These are phyloP conservation scores for Characodon lateralis DNA, from an alignment of 2,797 vertebrate species.

Conservation along the genomic window DNA sequence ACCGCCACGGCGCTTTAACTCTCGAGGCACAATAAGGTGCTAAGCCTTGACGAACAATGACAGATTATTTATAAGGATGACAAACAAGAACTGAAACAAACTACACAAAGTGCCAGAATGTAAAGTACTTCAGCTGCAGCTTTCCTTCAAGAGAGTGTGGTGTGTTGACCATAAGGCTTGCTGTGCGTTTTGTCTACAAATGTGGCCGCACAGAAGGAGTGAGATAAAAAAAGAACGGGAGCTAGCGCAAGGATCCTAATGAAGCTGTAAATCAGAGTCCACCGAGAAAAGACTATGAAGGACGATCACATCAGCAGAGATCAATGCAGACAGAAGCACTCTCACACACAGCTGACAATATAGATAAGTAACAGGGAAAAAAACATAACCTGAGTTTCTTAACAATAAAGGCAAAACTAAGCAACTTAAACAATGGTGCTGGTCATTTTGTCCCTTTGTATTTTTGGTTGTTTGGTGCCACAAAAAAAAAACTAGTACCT, in stretches of 20 bases:
- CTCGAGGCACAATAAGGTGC: slow-evolving; percentile 67
- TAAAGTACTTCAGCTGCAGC: slow-evolving; percentile 58
- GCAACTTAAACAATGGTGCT: slow-evolving; percentile 28
- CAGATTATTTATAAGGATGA: slow-evolving; percentile 73
- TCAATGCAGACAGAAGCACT: slow-evolving; percentile 69
- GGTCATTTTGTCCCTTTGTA: not conserved
- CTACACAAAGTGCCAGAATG: slow-evolving; percentile 53
- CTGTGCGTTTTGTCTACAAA: slow-evolving; percentile 21
- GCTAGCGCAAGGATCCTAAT: slow-evolving; percentile 70
- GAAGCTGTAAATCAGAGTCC: slow-evolving; percentile 79
- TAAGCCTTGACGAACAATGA: slow-evolving; percentile 69
- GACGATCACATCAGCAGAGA: slow-evolving; percentile 77
- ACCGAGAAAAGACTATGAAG: slow-evolving; percentile 74
- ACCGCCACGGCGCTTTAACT: slow-evolving; percentile 67
- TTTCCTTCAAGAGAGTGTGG: slow-evolving; percentile 30
- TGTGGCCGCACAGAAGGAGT: not conserved
- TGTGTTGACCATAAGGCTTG: slow-evolving; percentile 30
- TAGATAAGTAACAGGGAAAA: slow-evolving; percentile 57
- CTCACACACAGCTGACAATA: slow-evolving; percentile 39
- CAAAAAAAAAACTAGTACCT: not conserved
- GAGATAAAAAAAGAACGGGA: slow-evolving; percentile 58
- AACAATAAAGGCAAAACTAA: slow-evolving; percentile 44
- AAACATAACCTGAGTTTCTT: slow-evolving; percentile 55
- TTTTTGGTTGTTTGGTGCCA: not conserved
- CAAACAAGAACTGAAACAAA: slow-evolving; percentile 67